These are phyloP conservation scores for Labeo calbasu DNA, from an alignment of 2,797 vertebrate genomes.

Conservation along the genomic window DNA sequence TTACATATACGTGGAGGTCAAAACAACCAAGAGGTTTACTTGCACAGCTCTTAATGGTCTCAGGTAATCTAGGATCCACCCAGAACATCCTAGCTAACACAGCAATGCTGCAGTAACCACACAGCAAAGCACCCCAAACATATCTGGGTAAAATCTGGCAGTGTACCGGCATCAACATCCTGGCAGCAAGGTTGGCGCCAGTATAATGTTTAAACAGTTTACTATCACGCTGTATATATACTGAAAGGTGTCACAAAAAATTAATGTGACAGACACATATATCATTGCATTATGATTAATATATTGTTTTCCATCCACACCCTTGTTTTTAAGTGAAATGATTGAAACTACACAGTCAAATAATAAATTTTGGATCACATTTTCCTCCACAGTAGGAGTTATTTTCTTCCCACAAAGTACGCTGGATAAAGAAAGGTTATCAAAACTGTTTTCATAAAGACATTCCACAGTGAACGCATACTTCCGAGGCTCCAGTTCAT, in stretches of 20 bases:
- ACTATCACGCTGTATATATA: background rate
- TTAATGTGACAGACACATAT: background rate
- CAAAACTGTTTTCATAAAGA: conserved; percentile 51
- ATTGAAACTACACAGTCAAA: background rate
- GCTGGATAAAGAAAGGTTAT: conserved; percentile 41
- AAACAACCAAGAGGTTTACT: too few species aligned
- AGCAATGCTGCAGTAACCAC: background rate
- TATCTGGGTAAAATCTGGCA: background rate
- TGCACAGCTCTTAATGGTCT: background rate
- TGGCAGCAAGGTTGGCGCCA: background rate
- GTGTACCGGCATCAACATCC: background rate
- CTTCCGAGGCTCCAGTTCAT: conserved; percentile 27
- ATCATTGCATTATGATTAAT: conserved; percentile 4
- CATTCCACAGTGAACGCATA: conserved; percentile 51
- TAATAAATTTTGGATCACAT: background rate
- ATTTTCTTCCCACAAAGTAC: background rate
- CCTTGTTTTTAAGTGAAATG: conserved; percentile 8
- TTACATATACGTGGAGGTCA: too few species aligned
- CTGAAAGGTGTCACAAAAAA: background rate
- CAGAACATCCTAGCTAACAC: background rate
- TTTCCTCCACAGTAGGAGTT: conserved; percentile 22
- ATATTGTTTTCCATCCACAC: background rate
- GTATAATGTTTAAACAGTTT: background rate
- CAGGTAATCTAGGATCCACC: background rate
- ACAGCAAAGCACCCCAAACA: background rate